Evolutionary conservation across 1,140 invertebrate species (phyloP), one percentile per base, ranked within the genome.

Genomic region (Drosophila micromelanica): DNA sequence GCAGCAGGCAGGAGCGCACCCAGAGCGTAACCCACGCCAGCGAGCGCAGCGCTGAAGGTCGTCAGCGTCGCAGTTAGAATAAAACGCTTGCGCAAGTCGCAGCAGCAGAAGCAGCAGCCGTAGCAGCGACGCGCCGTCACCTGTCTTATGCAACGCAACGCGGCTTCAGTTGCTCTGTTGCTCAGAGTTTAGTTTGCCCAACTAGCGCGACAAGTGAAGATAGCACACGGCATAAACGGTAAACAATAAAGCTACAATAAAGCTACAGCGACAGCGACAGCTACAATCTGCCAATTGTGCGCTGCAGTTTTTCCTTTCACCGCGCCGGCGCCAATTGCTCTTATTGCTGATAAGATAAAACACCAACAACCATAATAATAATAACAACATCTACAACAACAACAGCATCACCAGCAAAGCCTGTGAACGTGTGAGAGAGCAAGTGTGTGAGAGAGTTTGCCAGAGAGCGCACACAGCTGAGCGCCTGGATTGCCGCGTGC

Each of bases 201-300:
- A 77, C 76, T 70, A 59, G 55, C 64, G 86, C 86, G 84, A 80
- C 86, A 89, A 89, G 80, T 89, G 77, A 85, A 89, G 85, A 84
- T 82, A 85, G 64, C 81, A 71, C 70, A 55, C 79, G 60, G 40
- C 59, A 73, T 51, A 84, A 51, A 62, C 68, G 60, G 51, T 52
- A 63, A 62, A 63, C 17, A 63, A 48, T 38, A 46, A 65, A 57
- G 40, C 54, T 13, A 71, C 45, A 80, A 37, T 59, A 48, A 43
- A 40, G 48, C 51, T 9, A 27, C 32, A 1, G 8, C 35, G 7
- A 12, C 54, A 45, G 42, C 56, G 9, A 56, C 17, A 42, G 9
- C 49, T 32, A 49, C 51, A 56, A 71, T 35, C 35, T 52, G 30
- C 43, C 46, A 52, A 43, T 68, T 60, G 15, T 51, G 62, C 12